Conservation (phyloP, 2,797 vertebrate species). For the Luscinia megarhynchos region DNA sequence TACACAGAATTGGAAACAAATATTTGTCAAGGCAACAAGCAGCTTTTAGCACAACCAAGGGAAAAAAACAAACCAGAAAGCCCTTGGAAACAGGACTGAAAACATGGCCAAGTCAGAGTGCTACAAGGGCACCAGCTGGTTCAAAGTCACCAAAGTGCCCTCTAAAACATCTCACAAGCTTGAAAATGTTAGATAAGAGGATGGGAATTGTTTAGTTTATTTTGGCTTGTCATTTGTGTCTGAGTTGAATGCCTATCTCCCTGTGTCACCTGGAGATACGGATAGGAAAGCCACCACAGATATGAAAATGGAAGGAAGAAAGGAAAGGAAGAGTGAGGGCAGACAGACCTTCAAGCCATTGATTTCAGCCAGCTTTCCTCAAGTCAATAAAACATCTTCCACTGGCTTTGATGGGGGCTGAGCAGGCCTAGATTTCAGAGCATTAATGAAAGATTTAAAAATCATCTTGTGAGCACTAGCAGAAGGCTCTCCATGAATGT, state of each 20-base stretch:
- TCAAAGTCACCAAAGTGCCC: neutral
- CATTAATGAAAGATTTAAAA: neutral
- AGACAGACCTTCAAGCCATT: neutral
- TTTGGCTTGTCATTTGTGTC: neutral
- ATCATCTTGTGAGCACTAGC: neutral
- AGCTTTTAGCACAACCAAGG: neutral
- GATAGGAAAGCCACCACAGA: neutral
- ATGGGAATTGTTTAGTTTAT: neutral
- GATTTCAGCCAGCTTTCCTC: neutral
- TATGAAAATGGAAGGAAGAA: neutral
- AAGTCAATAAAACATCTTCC: neutral
- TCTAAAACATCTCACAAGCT: neutral
- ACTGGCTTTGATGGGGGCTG: neutral
- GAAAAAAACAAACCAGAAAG: neutral
- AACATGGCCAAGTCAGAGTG: neutral
- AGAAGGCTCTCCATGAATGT: neutral
- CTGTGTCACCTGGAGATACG: neutral
- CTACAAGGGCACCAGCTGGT: slow-evolving; percentile 21
- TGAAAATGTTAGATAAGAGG: neutral
- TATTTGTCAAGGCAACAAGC: slow-evolving; percentile 55
- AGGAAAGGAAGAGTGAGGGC: neutral
- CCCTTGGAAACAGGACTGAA: neutral
- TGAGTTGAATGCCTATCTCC: neutral
- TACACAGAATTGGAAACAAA: slow-evolving; percentile 19
- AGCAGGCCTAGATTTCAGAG: neutral